These are phyloP conservation scores for Typhlichthys subterraneus DNA, from an alignment of 2,797 vertebrate genomes.

Conservation along the genomic window DNA sequence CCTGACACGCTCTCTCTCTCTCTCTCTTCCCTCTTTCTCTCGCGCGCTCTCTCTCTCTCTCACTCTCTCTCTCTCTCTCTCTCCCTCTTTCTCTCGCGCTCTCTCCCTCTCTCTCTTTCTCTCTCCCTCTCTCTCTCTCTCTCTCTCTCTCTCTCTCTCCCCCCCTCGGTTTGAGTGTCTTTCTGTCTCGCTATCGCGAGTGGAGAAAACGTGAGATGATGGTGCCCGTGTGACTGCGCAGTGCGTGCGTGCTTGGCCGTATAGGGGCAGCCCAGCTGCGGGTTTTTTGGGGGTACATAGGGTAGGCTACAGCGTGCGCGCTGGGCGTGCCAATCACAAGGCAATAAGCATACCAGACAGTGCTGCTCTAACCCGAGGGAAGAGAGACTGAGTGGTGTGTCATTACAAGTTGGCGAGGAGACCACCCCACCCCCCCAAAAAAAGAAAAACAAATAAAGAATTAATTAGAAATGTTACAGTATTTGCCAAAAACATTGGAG, in stretches of 20 bases:
- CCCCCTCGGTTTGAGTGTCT: slow-evolving; percentile 13
- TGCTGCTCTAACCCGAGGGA: slow-evolving; percentile 27
- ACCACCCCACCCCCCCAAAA: too few species aligned
- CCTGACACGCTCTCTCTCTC: slow-evolving; percentile 12
- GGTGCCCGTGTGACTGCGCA: slow-evolving; percentile 12
- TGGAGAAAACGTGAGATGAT: neutral
- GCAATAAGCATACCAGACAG: slow-evolving; percentile 16
- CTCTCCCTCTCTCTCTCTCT: neutral
- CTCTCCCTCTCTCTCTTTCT: slow-evolving; percentile 14
- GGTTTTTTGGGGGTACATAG: slow-evolving; percentile 34
- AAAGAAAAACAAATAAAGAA: neutral
- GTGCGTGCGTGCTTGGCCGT: slow-evolving; percentile 24
- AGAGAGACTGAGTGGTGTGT: slow-evolving; percentile 49
- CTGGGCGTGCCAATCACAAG: slow-evolving; percentile 16
- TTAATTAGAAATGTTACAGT: slow-evolving; percentile 51
- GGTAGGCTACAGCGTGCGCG: slow-evolving; percentile 24
- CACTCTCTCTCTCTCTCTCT: slow-evolving; percentile 6
- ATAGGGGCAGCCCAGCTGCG: slow-evolving; percentile 66
- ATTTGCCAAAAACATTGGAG: slow-evolving; percentile 45
- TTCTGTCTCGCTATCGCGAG: slow-evolving; percentile 26
- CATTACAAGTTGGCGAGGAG: slow-evolving; percentile 57
- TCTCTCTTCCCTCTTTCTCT: slow-evolving; percentile 1
- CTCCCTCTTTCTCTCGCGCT: neutral
- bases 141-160: slow-evolving; percentile 1
- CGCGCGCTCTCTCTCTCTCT: slow-evolving; percentile 11